Evolutionary conservation across 1,140 invertebrate species (phyloP), one percentile per base, ranked within the genome.

Genomic region (Lethrus apterus): DNA sequence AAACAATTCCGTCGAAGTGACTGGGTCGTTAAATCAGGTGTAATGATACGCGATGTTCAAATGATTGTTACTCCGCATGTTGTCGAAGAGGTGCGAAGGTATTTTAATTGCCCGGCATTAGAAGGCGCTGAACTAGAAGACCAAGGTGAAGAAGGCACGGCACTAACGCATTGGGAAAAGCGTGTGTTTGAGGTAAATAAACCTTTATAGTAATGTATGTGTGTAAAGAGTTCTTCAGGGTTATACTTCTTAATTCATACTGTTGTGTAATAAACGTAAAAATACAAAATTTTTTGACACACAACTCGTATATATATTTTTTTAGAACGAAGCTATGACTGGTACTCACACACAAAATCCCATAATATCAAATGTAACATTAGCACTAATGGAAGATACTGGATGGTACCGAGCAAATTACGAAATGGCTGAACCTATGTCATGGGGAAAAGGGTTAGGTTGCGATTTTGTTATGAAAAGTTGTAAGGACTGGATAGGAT

Each of bases 291-390:
- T 21, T 48, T 4, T 19, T 36, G 48, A 11, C 30, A 35, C n/a
- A n/a, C n/a, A n/a, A n/a, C n/a, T n/a, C n/a, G n/a, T n/a, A n/a
- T 36, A 18, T 17, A 23, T 4, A 5, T 21, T 31, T 55, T 70
- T 70, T 40, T 62, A 95, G 89, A 99, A 99, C 72, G 96, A 99
- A 76, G 94, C 93, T 0, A 99, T 99, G 96, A 98, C 96, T 0
- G 96, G 95, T 1, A 98, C 94, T 0, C 96, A 98, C 64, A 99
- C 96, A 0, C 95, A 98, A 69, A 95, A 97, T 72, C 93, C 94
- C 0, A 89, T 97, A 0, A 98, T 98, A 66, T 98, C 93, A 1
- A 72, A 93, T 30, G 85, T 99, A 48, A 98, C 94, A 0, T 73
- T 99, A 26, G 96, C 96, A 0, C 71, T 98, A 29, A 91, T 99